A percentile compares a stretch with the other conserved stretches of the same genome.
These are phyloP conservation scores for Hirudinaria manillensis DNA, from an alignment of 2,888 invertebrate genomes.

Conservation along the genomic window DNA sequence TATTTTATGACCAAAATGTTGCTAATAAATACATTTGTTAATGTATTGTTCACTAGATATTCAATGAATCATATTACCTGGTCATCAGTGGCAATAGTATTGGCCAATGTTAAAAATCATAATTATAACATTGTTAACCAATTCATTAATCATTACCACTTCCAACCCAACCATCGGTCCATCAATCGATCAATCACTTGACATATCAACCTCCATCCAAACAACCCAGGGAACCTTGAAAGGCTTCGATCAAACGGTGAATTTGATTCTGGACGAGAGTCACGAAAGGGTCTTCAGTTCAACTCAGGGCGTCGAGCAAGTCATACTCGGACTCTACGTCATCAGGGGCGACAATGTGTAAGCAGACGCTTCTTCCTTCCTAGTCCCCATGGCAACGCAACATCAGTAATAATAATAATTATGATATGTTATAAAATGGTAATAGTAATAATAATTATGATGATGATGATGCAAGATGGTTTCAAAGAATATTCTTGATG, in stretches of 20 bases:
- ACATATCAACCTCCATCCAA: neutral
- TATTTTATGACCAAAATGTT: slow-evolving; percentile 6
- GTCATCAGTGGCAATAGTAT: no score
- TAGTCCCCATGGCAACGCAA: neutral
- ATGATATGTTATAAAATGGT: slow-evolving; percentile 10
- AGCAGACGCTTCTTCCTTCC: slow-evolving; percentile 50
- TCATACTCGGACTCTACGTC: slow-evolving; percentile 91
- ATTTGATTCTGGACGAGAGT: slow-evolving; percentile 92
- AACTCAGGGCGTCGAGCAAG: slow-evolving; percentile 83
- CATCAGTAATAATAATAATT: neutral
- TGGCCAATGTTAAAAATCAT: no score
- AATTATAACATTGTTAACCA: no score
- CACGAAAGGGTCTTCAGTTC: slow-evolving; percentile 96
- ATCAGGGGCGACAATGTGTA: slow-evolving; percentile 95
- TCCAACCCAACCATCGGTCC: neutral
- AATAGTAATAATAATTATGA: no score
- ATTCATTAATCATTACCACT: no score
- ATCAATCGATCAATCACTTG: no score
- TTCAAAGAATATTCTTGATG: neutral
- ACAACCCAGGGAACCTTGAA: slow-evolving; percentile 76
- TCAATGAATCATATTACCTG: no score
- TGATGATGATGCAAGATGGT: no score
- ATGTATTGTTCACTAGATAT: neutral
- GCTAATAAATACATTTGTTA: neutral
- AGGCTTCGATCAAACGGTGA: slow-evolving; percentile 98